Base-by-base conservation (phyloP, 1,140 invertebrate species). In the Neodiprion virginianus region DNA sequence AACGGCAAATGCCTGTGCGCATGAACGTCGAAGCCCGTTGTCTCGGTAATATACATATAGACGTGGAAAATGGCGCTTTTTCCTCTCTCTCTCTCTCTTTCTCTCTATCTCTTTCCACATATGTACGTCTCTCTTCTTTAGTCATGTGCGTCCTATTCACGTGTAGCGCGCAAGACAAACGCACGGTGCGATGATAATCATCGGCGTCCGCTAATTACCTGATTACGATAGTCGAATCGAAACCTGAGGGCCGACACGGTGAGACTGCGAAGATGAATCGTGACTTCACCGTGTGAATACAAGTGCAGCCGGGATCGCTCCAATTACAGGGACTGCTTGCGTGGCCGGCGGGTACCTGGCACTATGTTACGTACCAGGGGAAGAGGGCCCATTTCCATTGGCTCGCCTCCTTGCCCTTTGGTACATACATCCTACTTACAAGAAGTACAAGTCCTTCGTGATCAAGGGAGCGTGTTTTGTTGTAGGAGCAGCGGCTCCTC, bases 251-350 rank as follows among this genome's bases (percentile, higher is more conserved):
- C 9, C 50, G 8, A 53, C 50, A 14, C 1, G 50, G 50, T n/a
- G 17, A 21, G 17, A 11, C 4, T 49, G 61, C 28, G 8, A 17
- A 47, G 14, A 10, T n/a, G 67, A 77, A 74, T 81, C 79, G 82
- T 83, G 81, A 83, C 83, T 81, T 77, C 77, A 76, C 74, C 82
- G 83, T 84, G 83, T 77, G 83, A 84, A 84, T 83, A 84, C 83
- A 84, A 84, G 83, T 83, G 83, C 82, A 79, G 50, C 50, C 10
- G 50, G 10, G 82, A 84, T 84, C 83, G 83, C 83, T 84, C 83
- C 83, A 84, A 84, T 84, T 84, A 83, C 83, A 79, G 71, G 68
- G 71, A 74, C 74, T 76, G 73, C 72, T 21, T 21, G 17, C 17
- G 1, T 1, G 17, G 17, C 17, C 17, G 17, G 17, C 17, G 17